A percentile compares a stretch with the other conserved stretches of the same genome.
phyloP scores from a whole-genome alignment of 2,113 vertebrate genomes.

The Callorhinus ursinus region DNA sequence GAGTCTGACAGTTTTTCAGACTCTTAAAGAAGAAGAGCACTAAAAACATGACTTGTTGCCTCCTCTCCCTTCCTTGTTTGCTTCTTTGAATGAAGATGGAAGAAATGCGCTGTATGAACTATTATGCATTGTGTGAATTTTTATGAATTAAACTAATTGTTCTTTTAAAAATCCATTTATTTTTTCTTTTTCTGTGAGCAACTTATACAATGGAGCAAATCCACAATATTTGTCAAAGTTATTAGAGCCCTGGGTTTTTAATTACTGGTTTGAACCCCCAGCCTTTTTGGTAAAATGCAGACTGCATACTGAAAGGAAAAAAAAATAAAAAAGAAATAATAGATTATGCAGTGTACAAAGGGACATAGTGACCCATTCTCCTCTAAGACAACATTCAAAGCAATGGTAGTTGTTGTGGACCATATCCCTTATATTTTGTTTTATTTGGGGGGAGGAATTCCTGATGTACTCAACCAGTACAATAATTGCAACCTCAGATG shows the following conservation, averaged over 20 bases:
- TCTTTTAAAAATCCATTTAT: constrained; percentile 58
- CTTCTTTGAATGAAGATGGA: constrained; percentile 60
- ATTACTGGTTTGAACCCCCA: constrained; percentile 58
- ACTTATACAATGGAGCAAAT: constrained; percentile 49
- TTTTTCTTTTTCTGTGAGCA: constrained; percentile 44
- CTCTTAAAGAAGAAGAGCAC: neutral
- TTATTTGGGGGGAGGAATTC: neutral
- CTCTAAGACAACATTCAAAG: constrained; percentile 47
- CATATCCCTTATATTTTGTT: constrained; percentile 15
- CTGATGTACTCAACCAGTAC: neutral
- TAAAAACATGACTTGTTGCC: constrained; percentile 16
- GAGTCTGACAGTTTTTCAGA: constrained; percentile 19
- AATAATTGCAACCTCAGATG: constrained; percentile 35
- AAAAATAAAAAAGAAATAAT: neutral
- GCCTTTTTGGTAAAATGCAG: constrained; percentile 46
- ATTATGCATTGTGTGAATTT: constrained; percentile 38
- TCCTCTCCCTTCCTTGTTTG: neutral
- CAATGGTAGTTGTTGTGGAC: neutral
- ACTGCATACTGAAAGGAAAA: neutral
- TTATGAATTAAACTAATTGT: constrained; percentile 71
- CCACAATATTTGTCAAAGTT: constrained; percentile 65
- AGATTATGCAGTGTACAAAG: constrained; percentile 37
- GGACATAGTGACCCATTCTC: constrained; percentile 6
- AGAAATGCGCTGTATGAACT: constrained; percentile 21
- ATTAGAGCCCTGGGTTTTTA: constrained; percentile 60